A percentile compares a stretch with the other conserved stretches of the same genome.
phyloP scores from a whole-genome alignment of 1,140 invertebrate species.

The Coptotermes formosanus region DNA sequence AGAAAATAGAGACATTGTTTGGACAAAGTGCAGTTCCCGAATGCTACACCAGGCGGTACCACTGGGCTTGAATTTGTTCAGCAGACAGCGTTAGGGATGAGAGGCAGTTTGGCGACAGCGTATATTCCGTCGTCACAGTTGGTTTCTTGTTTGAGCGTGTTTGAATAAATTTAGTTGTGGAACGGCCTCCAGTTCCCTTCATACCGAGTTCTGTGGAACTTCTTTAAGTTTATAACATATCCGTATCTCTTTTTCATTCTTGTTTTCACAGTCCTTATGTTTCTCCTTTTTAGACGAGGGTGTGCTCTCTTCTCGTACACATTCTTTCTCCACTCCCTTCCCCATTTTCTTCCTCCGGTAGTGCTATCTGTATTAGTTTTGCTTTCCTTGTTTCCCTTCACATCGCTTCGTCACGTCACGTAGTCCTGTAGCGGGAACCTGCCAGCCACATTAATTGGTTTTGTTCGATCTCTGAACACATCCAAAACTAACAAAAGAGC shows the following conservation, averaged over 20 bases:
- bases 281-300: background rate
- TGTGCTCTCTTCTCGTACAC: background rate
- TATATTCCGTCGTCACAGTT: background rate
- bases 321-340: background rate
- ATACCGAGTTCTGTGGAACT: background rate
- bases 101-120: background rate
- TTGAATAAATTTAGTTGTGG: background rate
- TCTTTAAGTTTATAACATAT: background rate
- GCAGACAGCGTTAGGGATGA: background rate
- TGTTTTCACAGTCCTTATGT: background rate
- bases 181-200: background rate
- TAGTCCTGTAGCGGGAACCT: background rate
- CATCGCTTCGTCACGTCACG: conserved; percentile 13
- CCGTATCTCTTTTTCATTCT: background rate
- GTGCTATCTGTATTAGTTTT: background rate
- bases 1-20: too few species aligned
- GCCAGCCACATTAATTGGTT: conserved; percentile 10
- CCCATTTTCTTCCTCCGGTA: background rate
- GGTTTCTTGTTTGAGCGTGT: conserved; percentile 12
- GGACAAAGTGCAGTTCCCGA: too few species aligned
- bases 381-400: background rate
- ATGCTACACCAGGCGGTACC: too few species aligned
- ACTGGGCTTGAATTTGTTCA: too few species aligned
- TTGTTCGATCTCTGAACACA: background rate
- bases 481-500: background rate